Conservation (phyloP, 1,140 invertebrate genomes). For the Drosophila busckii region DNA sequence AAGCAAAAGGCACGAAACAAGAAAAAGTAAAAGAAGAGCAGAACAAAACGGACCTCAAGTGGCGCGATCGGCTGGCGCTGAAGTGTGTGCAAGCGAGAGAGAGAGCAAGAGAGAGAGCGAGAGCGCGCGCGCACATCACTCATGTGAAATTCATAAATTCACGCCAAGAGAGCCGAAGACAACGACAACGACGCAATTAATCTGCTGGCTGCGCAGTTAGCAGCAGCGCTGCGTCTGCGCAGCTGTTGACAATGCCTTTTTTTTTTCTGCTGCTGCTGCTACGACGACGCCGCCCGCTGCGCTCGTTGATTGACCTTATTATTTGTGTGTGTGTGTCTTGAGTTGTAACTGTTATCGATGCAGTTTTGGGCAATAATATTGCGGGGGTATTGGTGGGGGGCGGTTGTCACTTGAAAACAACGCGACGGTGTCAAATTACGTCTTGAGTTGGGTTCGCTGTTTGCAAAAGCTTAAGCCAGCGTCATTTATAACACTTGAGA, state of each 20-base stretch:
- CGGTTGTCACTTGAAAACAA: slow-evolving; percentile 1
- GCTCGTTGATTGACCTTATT: slow-evolving; percentile 72
- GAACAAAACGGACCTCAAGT: slow-evolving; percentile 45
- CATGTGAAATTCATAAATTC: slow-evolving; percentile 68
- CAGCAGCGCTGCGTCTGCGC: slow-evolving; percentile 47
- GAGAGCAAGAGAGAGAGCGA: slow-evolving; percentile 14
- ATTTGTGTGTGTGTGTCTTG: slow-evolving; percentile 36
- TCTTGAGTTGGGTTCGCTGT: slow-evolving; percentile 19
- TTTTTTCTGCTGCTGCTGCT: slow-evolving; percentile 7
- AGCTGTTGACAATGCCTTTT: slow-evolving; percentile 62
- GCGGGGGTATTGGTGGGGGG: not conserved
- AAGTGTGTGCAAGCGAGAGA: slow-evolving; percentile 13
- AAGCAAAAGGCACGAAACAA: not conserved
- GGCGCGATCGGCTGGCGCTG: slow-evolving; percentile 44
- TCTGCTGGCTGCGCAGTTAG: slow-evolving; percentile 31
- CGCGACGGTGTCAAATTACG: slow-evolving; percentile 52
- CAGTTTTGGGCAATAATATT: slow-evolving; percentile 9
- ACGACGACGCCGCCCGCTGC: slow-evolving; percentile 57
- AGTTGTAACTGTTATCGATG: slow-evolving; percentile 57
- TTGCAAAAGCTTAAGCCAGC: slow-evolving; percentile 11
- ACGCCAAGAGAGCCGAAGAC: slow-evolving; percentile 28
- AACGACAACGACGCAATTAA: slow-evolving; percentile 51
- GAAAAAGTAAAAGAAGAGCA: not conserved
- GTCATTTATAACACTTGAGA: slow-evolving; percentile 4
- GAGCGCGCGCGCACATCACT: slow-evolving; percentile 32